phyloP scores from a whole-genome alignment of 2,888 invertebrate genomes.

The Trachelus troglodyta region DNA sequence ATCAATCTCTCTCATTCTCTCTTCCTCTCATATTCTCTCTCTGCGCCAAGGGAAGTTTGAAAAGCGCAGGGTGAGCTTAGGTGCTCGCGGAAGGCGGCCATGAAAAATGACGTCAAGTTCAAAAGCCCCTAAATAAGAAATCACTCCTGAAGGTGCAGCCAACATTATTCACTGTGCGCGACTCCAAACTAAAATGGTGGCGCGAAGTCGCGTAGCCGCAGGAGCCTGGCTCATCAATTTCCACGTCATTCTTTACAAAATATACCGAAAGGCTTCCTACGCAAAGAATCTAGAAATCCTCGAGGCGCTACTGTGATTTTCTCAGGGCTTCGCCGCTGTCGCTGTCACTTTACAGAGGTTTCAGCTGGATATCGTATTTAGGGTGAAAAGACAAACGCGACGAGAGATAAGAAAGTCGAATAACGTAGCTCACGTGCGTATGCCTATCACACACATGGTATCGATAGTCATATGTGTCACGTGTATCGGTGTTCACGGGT shows the following conservation, averaged over 20 bases:
- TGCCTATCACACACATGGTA: too few species aligned
- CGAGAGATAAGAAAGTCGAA: too few species aligned
- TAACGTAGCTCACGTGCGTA: too few species aligned
- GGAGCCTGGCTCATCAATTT: conserved; percentile 49
- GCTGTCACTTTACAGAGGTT: too few species aligned
- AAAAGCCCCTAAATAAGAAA: conserved; percentile 57
- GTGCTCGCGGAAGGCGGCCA: conserved; percentile 26
- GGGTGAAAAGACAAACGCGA: too few species aligned
- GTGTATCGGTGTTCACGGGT: too few species aligned
- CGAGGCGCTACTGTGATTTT: too few species aligned
- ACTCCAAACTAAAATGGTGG: conserved; percentile 39
- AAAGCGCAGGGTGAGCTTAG: conserved; percentile 10
- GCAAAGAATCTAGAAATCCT: neutral
- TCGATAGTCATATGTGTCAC: too few species aligned
- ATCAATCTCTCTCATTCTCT: conserved; percentile 4
- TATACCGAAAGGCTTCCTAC: conserved; percentile 3
- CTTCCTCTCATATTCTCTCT: conserved; percentile 2
- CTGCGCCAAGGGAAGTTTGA: conserved; percentile 9
- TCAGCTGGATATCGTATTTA: too few species aligned
- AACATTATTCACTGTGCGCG: conserved; percentile 36
- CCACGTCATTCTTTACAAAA: conserved; percentile 28
- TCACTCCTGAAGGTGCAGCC: conserved; percentile 37
- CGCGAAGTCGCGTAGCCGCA: conserved; percentile 28
- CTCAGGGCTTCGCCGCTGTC: too few species aligned
- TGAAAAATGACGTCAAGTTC: conserved; percentile 56